These are phyloP conservation scores for Tenthredo distinguenda DNA, from an alignment of 2,888 invertebrate species.

Conservation along the genomic window DNA sequence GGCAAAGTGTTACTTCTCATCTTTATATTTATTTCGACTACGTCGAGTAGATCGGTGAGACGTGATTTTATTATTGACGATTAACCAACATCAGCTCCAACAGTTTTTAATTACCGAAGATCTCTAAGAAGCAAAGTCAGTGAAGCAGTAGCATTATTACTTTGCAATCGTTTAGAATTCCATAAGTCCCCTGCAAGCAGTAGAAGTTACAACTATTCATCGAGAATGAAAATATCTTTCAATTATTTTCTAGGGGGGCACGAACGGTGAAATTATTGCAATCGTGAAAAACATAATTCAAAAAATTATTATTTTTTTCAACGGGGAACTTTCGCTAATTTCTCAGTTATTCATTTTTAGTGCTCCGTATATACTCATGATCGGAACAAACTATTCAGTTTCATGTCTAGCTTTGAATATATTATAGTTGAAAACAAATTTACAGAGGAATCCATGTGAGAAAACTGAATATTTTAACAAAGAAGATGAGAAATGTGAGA, in stretches of 20 bases:
- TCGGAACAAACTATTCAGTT: neutral
- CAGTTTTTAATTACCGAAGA: neutral
- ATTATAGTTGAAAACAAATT: neutral
- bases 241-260: neutral
- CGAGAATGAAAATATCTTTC: neutral
- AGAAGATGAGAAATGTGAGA: slow-evolving; percentile 67
- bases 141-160: neutral
- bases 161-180: neutral
- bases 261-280: neutral
- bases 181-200: neutral
- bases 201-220: neutral
- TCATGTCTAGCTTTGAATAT: neutral
- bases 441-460: slow-evolving; percentile 54
- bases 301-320: neutral
- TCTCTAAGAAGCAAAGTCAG: neutral
- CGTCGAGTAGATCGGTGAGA: neutral
- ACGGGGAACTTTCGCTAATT: neutral
- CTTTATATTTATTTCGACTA: neutral
- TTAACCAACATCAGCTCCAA: slow-evolving; percentile 62
- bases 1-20: neutral
- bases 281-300: neutral
- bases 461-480: slow-evolving; percentile 72
- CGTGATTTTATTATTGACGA: slow-evolving; percentile 50
- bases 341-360: neutral
- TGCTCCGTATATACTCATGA: no score